A percentile compares a stretch with the other conserved stretches of the same genome.
Conservation (phyloP, 2,888 invertebrate species). For the Cataglyphis rosenhaueri region DNA sequence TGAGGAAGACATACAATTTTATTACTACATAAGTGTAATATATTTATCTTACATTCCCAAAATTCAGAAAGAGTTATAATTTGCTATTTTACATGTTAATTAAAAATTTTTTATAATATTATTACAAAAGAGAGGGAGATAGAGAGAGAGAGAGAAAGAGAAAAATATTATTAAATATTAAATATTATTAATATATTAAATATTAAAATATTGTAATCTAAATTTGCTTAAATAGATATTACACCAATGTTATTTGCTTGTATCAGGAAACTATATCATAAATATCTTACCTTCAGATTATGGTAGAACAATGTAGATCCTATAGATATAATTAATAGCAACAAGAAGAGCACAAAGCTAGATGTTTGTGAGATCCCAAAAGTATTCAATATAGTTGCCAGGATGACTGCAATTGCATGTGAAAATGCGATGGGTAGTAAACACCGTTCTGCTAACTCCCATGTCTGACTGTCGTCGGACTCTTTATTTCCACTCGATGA, state of each 20-base stretch:
- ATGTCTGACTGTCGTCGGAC: slow-evolving; percentile 84
- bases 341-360: slow-evolving; percentile 92
- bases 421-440: slow-evolving; percentile 92
- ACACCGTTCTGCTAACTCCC: slow-evolving; percentile 90
- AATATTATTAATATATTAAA: too few species aligned
- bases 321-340: slow-evolving; percentile 90
- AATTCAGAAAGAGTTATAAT: background rate
- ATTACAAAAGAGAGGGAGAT: background rate
- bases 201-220: background rate
- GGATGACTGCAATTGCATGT: slow-evolving; percentile 92
- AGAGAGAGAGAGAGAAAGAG: background rate
- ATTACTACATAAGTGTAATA: background rate
- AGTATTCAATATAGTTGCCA: slow-evolving; percentile 90
- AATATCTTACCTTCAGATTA: slow-evolving; percentile 91
- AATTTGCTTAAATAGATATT: background rate
- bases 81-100: background rate
- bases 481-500: slow-evolving; percentile 78
- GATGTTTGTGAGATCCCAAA: slow-evolving; percentile 91
- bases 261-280: background rate
- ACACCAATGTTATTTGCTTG: background rate
- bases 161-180: background rate
- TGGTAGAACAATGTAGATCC: slow-evolving; percentile 94
- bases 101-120: slow-evolving; percentile 17
- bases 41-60: background rate
- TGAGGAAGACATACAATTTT: slow-evolving; percentile 22